phyloP scores from a whole-genome alignment of 1,140 invertebrate species.

The Drosophila dunni region DNA sequence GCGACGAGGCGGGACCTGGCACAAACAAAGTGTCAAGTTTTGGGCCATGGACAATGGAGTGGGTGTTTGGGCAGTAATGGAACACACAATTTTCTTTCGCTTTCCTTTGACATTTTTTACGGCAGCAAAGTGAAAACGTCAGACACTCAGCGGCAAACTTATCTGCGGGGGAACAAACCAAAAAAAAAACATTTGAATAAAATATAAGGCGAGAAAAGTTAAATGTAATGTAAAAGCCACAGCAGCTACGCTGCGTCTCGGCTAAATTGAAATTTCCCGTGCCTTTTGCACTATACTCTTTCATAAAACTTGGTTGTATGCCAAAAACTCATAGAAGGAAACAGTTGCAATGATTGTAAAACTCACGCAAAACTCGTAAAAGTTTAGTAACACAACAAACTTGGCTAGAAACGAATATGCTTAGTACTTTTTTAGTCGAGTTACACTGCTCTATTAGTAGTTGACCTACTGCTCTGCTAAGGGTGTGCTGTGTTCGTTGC shows the following conservation, averaged over 20 bases:
- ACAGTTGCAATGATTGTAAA: slow-evolving; percentile 35
- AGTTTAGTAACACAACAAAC: not conserved
- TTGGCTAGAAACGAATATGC: not conserved
- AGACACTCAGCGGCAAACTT: slow-evolving; percentile 65
- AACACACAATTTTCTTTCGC: slow-evolving; percentile 5
- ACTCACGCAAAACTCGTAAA: slow-evolving; percentile 10
- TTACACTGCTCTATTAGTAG: not conserved
- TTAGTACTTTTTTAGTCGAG: not conserved
- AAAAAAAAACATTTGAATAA: slow-evolving; percentile 70
- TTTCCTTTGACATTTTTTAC: slow-evolving; percentile 65
- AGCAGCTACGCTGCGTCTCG: slow-evolving; percentile 33
- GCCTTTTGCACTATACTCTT: slow-evolving; percentile 37
- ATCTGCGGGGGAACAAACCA: slow-evolving; percentile 40
- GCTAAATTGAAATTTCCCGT: slow-evolving; percentile 67
- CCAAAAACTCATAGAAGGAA: slow-evolving; percentile 1
- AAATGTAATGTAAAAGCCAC: slow-evolving; percentile 78
- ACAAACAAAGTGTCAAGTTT: slow-evolving; percentile 29
- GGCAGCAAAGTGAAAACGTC: slow-evolving; percentile 77
- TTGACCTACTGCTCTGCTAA: not conserved
- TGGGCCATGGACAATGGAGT: slow-evolving; percentile 39
- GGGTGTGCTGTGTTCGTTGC: slow-evolving; percentile 28
- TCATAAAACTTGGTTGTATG: not conserved
- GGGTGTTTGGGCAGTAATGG: slow-evolving; percentile 20
- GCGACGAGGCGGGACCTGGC: slow-evolving; percentile 2
- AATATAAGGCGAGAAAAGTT: slow-evolving; percentile 81